Base-by-base conservation (phyloP, 2,113 vertebrate species). In the Mastomys natalensis region DNA sequence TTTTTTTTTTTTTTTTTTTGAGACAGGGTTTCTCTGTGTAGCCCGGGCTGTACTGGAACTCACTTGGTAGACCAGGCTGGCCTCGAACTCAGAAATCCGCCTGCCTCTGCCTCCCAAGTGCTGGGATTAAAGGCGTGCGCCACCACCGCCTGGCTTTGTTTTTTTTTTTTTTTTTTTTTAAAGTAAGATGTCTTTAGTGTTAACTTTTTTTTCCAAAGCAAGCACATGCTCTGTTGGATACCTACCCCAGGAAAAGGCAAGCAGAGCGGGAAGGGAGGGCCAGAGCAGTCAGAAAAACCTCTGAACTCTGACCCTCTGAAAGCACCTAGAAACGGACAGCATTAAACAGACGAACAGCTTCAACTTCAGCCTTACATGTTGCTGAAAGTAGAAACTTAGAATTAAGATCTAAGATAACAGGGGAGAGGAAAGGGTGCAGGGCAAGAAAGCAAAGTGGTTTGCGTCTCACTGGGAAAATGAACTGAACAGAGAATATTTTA, bases 191-290 rank as follows among this genome's bases (percentile, higher is more conserved):
- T 43, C 17, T 76, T 53, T 4, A 58, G 29, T 55, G 43, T 60
- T 73, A 85, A 43, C 60, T 58, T 91, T 70, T 90, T 90, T 62
- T 84, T 91, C 31, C 81, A 93, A 94, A 60, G 86, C 64, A 84
- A 95, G 48, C 3, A 37, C 7, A 43, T 1, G 70, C 31, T 21
- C 40, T 7, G 88, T 0, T 51, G 53, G 91, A 87, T 48, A 68
- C 80, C 78, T 45, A 21, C 3, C 16, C 64, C 74, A 43, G 89
- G 68, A 51, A 80, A 87, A 53, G 45, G 21, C 43, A 74, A 87
- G n/a, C 43, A 87, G 82, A 31, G 1, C 9, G 43, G 7, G 58
- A 45, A 68, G 51, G 55, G 37, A 68, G n/a, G 48, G 37, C 48
- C 64, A 68, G 81, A 8, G 31, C 8, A 17, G 72, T 24, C 58